Base-by-base conservation (phyloP, 2,113 vertebrate genomes). In the Corythornis cristatus region DNA sequence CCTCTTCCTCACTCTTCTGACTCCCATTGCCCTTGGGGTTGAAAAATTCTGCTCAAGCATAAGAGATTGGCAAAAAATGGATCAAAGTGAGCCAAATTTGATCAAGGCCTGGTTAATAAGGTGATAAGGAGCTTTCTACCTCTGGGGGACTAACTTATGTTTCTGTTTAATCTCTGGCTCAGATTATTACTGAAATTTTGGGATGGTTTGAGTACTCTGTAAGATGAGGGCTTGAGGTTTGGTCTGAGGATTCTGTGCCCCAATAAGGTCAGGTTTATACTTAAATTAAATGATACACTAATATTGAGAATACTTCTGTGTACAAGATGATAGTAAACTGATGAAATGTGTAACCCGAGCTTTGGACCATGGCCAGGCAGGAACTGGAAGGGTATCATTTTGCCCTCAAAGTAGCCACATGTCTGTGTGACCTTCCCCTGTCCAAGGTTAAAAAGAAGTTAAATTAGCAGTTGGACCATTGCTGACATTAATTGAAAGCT, bases 41-140 rank as follows among this genome's bases (percentile, higher is more conserved):
- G 78, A 80, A 80, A 9, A 64, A 93, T 91, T 86, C 60, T 91
- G 7, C 68, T 37, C 51, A 86, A 53, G 61, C 11, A 57, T 31
- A 76, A 56, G 60, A 76, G 68, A 61, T 57, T 56, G 56, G 35
- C 57, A 80, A 67, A 83, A 87, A 83, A 65, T 31, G 66, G 7
- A 57, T 87, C 60, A 62, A 89, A 91, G 51, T 29, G 26, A 91
- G 51, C 23, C 60, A 93, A 87, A 88, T 89, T 88, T 89, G 75
- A 81, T 65, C 0, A 2, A 71, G 72, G 19, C 12, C 54, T 62
- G 26, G 29, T 31, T 93, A 86, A 80, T 67, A 85, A 86, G 65
- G 23, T 78, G 67, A 81, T 72, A 61, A 67, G 72, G 60, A 72
- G 35, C 17, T 67, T 91, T 87, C 75, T 61, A 45, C 65, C 65